Evolutionary conservation across 2,888 invertebrate genomes (phyloP), one percentile per base, ranked within the genome.

Genomic region (Thyatira batis): DNA sequence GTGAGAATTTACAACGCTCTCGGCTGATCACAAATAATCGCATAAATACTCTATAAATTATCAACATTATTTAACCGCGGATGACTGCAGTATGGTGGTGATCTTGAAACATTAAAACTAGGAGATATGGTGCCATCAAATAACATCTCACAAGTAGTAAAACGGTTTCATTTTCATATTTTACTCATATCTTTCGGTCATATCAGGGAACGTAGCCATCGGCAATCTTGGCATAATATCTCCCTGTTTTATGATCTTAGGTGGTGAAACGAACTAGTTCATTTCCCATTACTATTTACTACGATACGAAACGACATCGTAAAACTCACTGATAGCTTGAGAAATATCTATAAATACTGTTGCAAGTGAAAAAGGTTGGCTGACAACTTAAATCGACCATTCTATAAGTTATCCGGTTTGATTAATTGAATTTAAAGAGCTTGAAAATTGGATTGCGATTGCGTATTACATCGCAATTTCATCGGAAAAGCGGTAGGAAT

Each of bases 41-140:
- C 70, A 78, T 78, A 78, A 80, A 82, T 76, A 73, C 63, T 70
- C 67, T 73, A 82, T 82, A 85, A 83, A 85, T 83, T 81, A 78
- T 73, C 65, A 65, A 74, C 73, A 80, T 78, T 82, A 80, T 78
- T 78, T 67, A 71, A 61, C 55, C 33, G 55, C 30, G 57, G 54
- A 39, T 28, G 27, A 5, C 48, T 45, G 43, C 28, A 23, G 45
- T 45, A 51, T 45, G n/a, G 43, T 17, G 44, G 13, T 25, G 54
- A 57, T 51, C 48, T 50, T 45, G 20, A 50, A 61, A 61, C 39
- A 39, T 39, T 17, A 39, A 39, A 39, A 39, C 13, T 0, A 17
- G 6, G 39, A 39, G 17, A 2, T 39, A 39, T 17, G 8, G 1
- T 39, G 13, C 11, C n/a, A n/a, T 17, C 2, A 13, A 39, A 17